These are phyloP conservation scores for Sphenodon punctatus DNA, from an alignment of 2,797 vertebrate species.

Conservation along the genomic window DNA sequence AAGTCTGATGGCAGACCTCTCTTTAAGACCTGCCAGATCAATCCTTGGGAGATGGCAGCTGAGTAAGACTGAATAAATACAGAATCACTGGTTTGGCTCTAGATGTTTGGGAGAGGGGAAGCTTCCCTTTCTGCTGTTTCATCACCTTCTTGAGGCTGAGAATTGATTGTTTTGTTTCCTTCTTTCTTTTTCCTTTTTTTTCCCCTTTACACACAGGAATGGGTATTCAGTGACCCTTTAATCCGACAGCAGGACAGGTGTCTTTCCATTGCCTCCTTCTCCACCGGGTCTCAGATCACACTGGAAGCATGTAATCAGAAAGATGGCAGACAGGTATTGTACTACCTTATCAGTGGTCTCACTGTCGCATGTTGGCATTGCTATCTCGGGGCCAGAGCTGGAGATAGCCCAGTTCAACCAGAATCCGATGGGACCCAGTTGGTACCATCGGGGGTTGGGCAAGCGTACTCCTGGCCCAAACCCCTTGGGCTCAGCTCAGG, in stretches of 20 bases:
- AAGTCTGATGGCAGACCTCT: not conserved
- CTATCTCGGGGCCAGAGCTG: not conserved
- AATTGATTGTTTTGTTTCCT: too few species aligned
- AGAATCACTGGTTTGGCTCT: too few species aligned
- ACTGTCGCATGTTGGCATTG: not conserved
- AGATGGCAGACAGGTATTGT: slow-evolving; percentile 91
- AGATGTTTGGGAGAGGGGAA: too few species aligned
- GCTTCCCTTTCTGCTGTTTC: not conserved
- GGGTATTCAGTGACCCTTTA: slow-evolving; percentile 91
- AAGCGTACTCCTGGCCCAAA: too few species aligned
- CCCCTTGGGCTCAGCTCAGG: too few species aligned
- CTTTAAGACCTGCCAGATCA: not conserved
- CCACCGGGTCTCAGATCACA: slow-evolving; percentile 86
- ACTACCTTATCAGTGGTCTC: not conserved
- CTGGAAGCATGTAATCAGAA: slow-evolving; percentile 90
- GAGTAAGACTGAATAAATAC: too few species aligned
- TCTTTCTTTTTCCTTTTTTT: slow-evolving; percentile 6
- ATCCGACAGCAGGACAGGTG: slow-evolving; percentile 95
- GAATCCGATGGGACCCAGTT: too few species aligned
- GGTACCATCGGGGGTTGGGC: too few species aligned
- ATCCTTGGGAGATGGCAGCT: not conserved
- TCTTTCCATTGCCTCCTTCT: slow-evolving; percentile 88
- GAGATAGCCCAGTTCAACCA: too few species aligned
- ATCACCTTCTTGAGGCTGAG: not conserved
- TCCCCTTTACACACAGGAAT: slow-evolving; percentile 79